Base-by-base conservation (phyloP, 1,140 invertebrate genomes). In the Hylyphantes graminicola region DNA sequence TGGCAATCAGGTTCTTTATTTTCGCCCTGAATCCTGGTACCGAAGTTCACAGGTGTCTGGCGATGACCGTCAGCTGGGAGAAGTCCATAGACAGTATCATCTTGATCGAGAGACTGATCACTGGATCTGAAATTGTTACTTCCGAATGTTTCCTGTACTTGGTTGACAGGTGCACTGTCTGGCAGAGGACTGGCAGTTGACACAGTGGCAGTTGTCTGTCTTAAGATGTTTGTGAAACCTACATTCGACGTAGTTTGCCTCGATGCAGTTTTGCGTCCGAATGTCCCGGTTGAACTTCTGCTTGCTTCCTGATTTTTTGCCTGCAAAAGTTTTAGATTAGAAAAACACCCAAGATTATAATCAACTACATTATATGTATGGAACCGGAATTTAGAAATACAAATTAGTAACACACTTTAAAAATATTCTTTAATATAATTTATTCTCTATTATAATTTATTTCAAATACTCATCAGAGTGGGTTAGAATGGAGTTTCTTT, bases 81-180 rank as follows among this genome's bases (percentile, higher is more conserved):
- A 12, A 78, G 17, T 5, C 63, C 63, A n/a, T 21, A 50, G 1
- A 78, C 76, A 35, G 6, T n/a, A 15, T 65, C 76, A 67, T 78
- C 51, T 17, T 63, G 57, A 17, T 12, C 21, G 8, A 59, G 50
- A 63, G 15, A 4, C 12, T 51, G 12, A 61, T 12, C 53, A 19
- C 48, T 72, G 68, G 10, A 15, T n/a, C 0, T 9, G 17, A 72
- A 15, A 10, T 50, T 72, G 48, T 11, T 17, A 17, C 0, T 72
- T 51, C 13, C 53, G n/a, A 12, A 9, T 51, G 48, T 9, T 57
- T 73, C 53, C 64, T 48, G 64, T 13, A 4, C 50, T 53, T 70
- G 68, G 2, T 53, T 70, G 35, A 17, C 50, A 48, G 11, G n/a
- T 7, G 15, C 50, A n/a, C 53, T n/a, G 19, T 65, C 19, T n/a